Percentiles rank a stretch among this genome's conserved stretches.
These are phyloP conservation scores for Amblyraja radiata DNA, from an alignment of 2,797 vertebrate genomes.

Conservation along the genomic window DNA sequence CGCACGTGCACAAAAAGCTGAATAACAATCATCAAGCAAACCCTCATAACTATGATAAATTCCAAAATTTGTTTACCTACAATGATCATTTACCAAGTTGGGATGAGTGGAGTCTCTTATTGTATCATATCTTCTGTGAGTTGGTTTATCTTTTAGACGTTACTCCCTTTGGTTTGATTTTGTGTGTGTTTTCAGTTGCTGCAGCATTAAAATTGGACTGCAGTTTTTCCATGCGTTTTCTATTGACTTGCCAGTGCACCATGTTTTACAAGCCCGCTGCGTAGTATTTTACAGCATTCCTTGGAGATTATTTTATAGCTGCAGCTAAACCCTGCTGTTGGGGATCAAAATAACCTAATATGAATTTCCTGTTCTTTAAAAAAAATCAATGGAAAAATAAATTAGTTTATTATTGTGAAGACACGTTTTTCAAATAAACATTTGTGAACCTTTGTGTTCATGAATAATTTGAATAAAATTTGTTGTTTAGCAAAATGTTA, in stretches of 20 bases:
- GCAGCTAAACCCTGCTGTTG: conserved; percentile 27
- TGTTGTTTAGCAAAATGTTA: background rate
- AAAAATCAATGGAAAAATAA: conserved; percentile 29
- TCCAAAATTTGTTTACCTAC: background rate
- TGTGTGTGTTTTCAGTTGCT: conserved; percentile 5
- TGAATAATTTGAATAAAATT: too few species aligned
- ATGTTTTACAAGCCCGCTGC: conserved; percentile 30
- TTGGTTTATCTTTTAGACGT: background rate
- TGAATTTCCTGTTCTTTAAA: conserved; percentile 31
- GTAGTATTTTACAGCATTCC: conserved; percentile 29
- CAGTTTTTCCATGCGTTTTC: conserved; percentile 4
- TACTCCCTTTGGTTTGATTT: background rate
- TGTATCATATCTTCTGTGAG: background rate
- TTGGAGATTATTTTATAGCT: conserved; percentile 34
- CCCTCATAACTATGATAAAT: background rate
- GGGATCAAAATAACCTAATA: conserved; percentile 35
- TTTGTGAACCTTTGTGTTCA: background rate
- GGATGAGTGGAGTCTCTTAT: background rate
- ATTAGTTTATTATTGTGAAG: conserved; percentile 31
- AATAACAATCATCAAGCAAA: background rate
- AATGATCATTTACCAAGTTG: background rate
- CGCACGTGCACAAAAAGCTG: background rate
- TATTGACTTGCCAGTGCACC: conserved; percentile 14
- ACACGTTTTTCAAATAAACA: conserved; percentile 18
- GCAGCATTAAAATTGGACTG: conserved; percentile 16